These are phyloP conservation scores for Leptinotarsa texana DNA, from an alignment of 1,140 invertebrate species.

Conservation along the genomic window DNA sequence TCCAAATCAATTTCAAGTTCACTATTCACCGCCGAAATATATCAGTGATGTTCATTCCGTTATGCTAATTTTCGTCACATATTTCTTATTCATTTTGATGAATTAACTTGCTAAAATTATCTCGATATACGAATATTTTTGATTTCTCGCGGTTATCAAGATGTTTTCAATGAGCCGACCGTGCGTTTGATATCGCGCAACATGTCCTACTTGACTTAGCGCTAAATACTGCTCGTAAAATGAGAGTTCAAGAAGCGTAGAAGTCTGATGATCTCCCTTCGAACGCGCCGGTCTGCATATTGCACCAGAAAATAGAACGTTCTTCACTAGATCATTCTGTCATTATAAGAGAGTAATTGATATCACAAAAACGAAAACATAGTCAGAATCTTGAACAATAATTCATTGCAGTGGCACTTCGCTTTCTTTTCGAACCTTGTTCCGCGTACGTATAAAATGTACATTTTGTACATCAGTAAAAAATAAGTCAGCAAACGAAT, in stretches of 20 bases:
- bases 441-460: too few species aligned
- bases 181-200: slow-evolving; percentile 10
- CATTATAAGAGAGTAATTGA: too few species aligned
- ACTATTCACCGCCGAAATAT: background rate
- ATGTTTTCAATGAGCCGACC: slow-evolving; percentile 1
- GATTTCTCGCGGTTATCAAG: slow-evolving; percentile 14
- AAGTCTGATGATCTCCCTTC: background rate
- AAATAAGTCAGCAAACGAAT: too few species aligned
- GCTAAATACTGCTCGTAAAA: slow-evolving; percentile 8
- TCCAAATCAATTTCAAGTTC: slow-evolving; percentile 7
- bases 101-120: background rate
- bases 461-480: too few species aligned
- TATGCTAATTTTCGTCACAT: background rate
- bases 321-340: background rate
- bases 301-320: background rate
- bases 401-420: too few species aligned
- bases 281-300: background rate
- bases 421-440: too few species aligned
- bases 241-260: background rate
- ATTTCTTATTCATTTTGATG: background rate
- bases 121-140: background rate
- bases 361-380: too few species aligned
- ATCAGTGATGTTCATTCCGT: background rate
- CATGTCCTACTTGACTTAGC: slow-evolving; percentile 14
- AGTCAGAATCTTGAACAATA: too few species aligned